Conservation (phyloP, 2,797 vertebrate species). For the Halcyon leucocephala region DNA sequence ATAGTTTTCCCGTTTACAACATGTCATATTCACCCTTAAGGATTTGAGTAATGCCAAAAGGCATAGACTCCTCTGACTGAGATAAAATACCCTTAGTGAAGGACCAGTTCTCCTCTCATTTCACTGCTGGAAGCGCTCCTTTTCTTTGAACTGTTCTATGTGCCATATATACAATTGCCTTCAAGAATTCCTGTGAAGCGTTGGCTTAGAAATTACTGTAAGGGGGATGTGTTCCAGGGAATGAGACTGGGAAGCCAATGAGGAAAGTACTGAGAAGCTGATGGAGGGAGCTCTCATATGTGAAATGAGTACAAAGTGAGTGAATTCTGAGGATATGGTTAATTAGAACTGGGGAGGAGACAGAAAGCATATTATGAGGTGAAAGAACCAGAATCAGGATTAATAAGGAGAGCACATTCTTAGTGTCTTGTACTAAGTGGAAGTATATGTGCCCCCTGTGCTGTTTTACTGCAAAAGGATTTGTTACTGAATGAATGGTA, state of each 20-base stretch:
- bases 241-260: background rate
- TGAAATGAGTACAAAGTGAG: background rate
- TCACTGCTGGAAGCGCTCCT: background rate
- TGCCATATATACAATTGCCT: background rate
- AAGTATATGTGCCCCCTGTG: background rate
- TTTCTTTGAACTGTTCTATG: background rate
- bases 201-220: background rate
- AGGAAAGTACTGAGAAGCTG: background rate
- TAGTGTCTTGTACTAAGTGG: background rate
- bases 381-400: background rate
- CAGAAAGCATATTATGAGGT: background rate
- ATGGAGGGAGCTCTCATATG: background rate
- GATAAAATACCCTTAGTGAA: constrained; percentile 1
- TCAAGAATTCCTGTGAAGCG: background rate
- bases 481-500: constrained; percentile 28
- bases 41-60: background rate
- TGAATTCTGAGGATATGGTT: background rate
- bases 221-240: background rate
- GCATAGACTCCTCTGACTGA: background rate
- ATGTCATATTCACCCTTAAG: background rate
- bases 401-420: background rate
- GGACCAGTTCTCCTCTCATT: background rate
- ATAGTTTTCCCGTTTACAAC: background rate
- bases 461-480: background rate
- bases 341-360: background rate